Conservation (phyloP, 2,888 invertebrate genomes). For the Caenorhabditis drosophilae region DNA sequence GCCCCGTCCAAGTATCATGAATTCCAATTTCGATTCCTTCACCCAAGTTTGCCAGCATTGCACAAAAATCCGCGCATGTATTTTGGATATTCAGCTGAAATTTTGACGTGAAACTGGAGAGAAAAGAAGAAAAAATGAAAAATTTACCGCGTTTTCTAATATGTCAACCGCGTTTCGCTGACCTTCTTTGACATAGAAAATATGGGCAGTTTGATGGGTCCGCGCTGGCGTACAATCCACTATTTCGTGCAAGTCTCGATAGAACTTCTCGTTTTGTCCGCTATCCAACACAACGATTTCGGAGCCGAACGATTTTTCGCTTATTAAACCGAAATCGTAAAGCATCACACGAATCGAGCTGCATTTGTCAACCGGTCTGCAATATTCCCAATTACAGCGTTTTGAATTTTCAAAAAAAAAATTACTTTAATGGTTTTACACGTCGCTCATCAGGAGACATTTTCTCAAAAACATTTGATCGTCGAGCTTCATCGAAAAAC, state of each 20-base stretch:
- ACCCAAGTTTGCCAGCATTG: conserved; percentile 80
- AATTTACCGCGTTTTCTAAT: conserved; percentile 79
- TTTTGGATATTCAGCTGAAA: conserved; percentile 70
- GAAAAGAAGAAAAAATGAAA: background rate
- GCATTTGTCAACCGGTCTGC: conserved; percentile 76
- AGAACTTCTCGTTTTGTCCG: conserved; percentile 76
- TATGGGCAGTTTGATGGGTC: conserved; percentile 87
- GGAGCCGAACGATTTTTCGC: conserved; percentile 73
- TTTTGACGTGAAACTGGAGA: background rate
- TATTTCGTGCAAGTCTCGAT: conserved; percentile 80
- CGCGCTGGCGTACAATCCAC: conserved; percentile 77
- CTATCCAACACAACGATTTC: conserved; percentile 75
- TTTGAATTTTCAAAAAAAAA: background rate
- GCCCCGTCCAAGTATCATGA: conserved; percentile 94
- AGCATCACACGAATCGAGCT: conserved; percentile 92
- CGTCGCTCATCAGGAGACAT: conserved; percentile 29
- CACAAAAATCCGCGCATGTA: conserved; percentile 74
- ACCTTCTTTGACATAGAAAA: conserved; percentile 89
- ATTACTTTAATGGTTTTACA: conserved; percentile 18
- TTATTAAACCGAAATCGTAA: conserved; percentile 90
- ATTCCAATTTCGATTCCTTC: conserved; percentile 84
- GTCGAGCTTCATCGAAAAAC: conserved; percentile 27
- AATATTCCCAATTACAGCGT: background rate
- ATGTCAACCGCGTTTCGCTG: conserved; percentile 82
- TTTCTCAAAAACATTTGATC: conserved; percentile 36